Conservation (phyloP, 2,797 vertebrate genomes). For the Syngnathus rostellatus region DNA sequence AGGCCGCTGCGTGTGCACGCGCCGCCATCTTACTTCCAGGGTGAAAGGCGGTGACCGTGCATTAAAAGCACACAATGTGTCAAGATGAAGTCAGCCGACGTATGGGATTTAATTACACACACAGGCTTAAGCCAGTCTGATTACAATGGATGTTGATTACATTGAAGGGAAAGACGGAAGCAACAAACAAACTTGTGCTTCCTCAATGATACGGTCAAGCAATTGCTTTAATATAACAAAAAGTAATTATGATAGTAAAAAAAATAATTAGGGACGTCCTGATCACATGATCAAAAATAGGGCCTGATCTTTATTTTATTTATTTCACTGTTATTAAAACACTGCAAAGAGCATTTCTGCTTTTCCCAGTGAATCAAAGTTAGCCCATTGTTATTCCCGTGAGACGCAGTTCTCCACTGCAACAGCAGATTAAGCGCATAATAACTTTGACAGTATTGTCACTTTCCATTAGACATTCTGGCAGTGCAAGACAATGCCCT, state of each 20-base stretch:
- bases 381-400: constrained; percentile 5
- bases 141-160: constrained; percentile 3
- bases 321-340: too few relatives aligned
- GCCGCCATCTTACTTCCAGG: background rate
- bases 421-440: constrained; percentile 28
- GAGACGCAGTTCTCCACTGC: constrained; percentile 15
- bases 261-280: too few relatives aligned
- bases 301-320: too few relatives aligned
- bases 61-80: constrained; percentile 24
- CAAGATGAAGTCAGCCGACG: constrained; percentile 28
- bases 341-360: too few relatives aligned
- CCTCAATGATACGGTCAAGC: background rate
- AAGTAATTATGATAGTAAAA: too few relatives aligned
- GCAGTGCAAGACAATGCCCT: constrained; percentile 19
- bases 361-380: background rate
- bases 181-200: background rate
- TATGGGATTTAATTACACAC: constrained; percentile 35
- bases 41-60: constrained; percentile 7
- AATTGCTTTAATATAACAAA: too few relatives aligned
- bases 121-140: background rate
- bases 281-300: too few relatives aligned
- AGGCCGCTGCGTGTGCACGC: too few relatives aligned
- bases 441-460: constrained; percentile 34
- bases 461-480: constrained; percentile 39
- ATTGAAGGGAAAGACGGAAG: background rate